These are phyloP conservation scores for Ennomos fuscantarius DNA, from an alignment of 2,888 invertebrate species.

Conservation along the genomic window DNA sequence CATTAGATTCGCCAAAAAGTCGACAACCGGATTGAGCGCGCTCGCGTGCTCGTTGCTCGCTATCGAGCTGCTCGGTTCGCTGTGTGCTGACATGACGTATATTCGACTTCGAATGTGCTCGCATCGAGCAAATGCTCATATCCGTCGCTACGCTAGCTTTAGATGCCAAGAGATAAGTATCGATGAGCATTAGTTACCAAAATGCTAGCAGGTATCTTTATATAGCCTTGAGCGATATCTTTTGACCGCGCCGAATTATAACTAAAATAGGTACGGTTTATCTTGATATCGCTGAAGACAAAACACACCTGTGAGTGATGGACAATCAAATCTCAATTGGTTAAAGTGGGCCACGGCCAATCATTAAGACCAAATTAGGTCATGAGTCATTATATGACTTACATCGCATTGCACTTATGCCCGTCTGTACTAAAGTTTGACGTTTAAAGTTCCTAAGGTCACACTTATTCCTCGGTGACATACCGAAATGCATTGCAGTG, in stretches of 20 bases:
- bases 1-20: too few species aligned
- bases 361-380: slow-evolving; percentile 4
- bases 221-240: slow-evolving; percentile 47
- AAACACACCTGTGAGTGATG: slow-evolving; percentile 43
- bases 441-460: too few species aligned
- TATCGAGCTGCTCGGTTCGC: too few species aligned
- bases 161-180: slow-evolving; percentile 16
- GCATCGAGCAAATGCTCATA: too few species aligned
- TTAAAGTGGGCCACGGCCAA: slow-evolving; percentile 66
- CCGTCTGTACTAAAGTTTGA: too few species aligned
- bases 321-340: slow-evolving; percentile 46
- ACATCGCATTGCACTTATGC: slow-evolving; percentile 7
- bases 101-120: too few species aligned
- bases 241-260: slow-evolving; percentile 45
- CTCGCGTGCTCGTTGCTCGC: too few species aligned
- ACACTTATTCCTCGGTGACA: too few species aligned
- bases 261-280: slow-evolving; percentile 42
- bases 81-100: too few species aligned
- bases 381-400: not conserved
- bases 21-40: too few species aligned
- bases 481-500: too few species aligned
- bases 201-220: slow-evolving; percentile 31
- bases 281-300: slow-evolving; percentile 50
- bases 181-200: slow-evolving; percentile 16
- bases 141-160: too few species aligned